Percentiles rank a stretch among this genome's conserved stretches.
Conservation (phyloP, 2,797 vertebrate genomes). For the Mormyrus proboscirostris region DNA sequence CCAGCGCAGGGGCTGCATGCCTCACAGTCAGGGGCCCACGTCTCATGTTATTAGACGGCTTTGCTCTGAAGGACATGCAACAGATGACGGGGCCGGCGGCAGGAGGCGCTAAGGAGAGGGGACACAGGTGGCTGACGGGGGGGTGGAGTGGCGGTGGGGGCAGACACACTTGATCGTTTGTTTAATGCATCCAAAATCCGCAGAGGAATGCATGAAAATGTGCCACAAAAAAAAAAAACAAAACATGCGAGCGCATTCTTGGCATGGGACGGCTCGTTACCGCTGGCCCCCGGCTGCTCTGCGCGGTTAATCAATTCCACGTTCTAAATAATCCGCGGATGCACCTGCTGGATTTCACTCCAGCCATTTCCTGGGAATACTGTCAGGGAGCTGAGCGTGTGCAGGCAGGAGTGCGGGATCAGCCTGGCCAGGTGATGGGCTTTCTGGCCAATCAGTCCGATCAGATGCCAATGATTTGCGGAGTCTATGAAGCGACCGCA, state of each 20-base stretch:
- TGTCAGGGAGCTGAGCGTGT: background rate
- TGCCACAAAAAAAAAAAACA: conserved; percentile 17
- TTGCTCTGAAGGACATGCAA: conserved; percentile 12
- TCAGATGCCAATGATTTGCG: conserved; percentile 26
- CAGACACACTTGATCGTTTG: conserved; percentile 3
- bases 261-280: conserved; percentile 21
- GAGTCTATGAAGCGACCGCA: conserved; percentile 35
- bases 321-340: conserved; percentile 28
- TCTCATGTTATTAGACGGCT: background rate
- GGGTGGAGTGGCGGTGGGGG: background rate
- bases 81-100: conserved; percentile 13
- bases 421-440: conserved; percentile 29
- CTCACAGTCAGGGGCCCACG: background rate
- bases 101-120: background rate
- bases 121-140: background rate
- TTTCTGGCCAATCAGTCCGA: conserved; percentile 17
- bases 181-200: conserved; percentile 21
- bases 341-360: conserved; percentile 27
- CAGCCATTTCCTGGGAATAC: conserved; percentile 26
- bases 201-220: conserved; percentile 23
- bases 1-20: background rate
- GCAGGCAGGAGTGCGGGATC: background rate
- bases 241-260: conserved; percentile 32
- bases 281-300: conserved; percentile 24
- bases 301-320: conserved; percentile 36